Conservation (phyloP, 1,140 invertebrate genomes). For the Zaprionus davidi region DNA sequence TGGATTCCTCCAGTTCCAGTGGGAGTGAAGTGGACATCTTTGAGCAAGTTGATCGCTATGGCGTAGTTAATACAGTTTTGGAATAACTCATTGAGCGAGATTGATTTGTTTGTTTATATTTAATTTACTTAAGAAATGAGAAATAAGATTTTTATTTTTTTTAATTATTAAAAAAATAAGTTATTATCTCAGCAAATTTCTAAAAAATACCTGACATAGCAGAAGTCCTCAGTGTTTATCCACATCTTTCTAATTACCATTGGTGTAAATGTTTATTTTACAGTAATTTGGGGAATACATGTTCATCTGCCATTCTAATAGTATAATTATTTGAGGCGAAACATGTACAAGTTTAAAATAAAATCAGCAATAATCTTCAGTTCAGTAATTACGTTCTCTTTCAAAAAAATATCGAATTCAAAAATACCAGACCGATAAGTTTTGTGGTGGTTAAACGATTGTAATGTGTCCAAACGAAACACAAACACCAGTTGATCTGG, state of each 20-base stretch:
- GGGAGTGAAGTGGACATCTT: constrained; percentile 68
- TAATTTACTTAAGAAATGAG: not conserved
- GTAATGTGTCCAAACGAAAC: not conserved
- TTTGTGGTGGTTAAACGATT: constrained; percentile 24
- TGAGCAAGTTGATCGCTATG: constrained; percentile 53
- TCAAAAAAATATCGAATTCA: not conserved
- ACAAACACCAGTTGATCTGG: constrained; percentile 2
- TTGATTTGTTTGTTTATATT: constrained; percentile 3
- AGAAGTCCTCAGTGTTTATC: constrained; percentile 41
- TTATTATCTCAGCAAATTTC: too few relatives aligned
- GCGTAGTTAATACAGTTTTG: constrained; percentile 54
- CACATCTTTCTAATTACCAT: constrained; percentile 59
- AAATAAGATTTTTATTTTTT: not conserved
- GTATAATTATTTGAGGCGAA: constrained; percentile 78
- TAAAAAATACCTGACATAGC: too few relatives aligned
- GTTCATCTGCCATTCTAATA: constrained; percentile 82
- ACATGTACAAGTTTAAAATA: constrained; percentile 75
- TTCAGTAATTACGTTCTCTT: not conserved
- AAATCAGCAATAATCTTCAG: constrained; percentile 34
- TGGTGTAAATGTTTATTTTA: constrained; percentile 59
- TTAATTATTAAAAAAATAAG: too few relatives aligned
- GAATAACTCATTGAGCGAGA: constrained; percentile 26
- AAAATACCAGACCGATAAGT: constrained; percentile 1
- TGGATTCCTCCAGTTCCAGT: constrained; percentile 31
- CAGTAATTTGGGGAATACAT: constrained; percentile 75